phyloP scores from a whole-genome alignment of 2,113 vertebrate species.

The Atrichornis clamosus region DNA sequence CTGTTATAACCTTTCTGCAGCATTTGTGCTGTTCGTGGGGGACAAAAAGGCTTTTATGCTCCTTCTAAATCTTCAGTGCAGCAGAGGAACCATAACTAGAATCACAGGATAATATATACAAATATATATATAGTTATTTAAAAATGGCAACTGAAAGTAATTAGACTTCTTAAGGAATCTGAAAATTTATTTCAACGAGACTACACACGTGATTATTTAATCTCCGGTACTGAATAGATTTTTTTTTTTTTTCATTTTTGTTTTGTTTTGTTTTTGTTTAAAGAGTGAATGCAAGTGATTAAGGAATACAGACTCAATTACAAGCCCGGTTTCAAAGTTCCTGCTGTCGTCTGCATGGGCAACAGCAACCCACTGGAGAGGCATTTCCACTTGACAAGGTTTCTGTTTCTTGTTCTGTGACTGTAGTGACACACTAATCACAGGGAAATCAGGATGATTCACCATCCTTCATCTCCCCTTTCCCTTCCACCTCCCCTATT shows the following conservation, averaged over 20 bases:
- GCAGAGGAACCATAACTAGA: constrained; percentile 80
- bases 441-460: constrained; percentile 73
- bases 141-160: constrained; percentile 80
- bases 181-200: constrained; percentile 78
- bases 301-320: constrained; percentile 70
- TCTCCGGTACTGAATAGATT: constrained; percentile 76
- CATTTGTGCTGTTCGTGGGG: constrained; percentile 80
- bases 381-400: constrained; percentile 67
- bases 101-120: constrained; percentile 83
- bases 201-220: constrained; percentile 79
- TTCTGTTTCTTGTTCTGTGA: constrained; percentile 65
- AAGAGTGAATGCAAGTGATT: constrained; percentile 75
- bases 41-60: constrained; percentile 76
- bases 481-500: constrained; percentile 8
- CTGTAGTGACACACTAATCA: constrained; percentile 74
- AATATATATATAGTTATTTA: constrained; percentile 84
- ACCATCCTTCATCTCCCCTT: constrained; percentile 63
- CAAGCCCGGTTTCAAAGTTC: constrained; percentile 72
- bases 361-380: constrained; percentile 73
- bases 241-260: neutral
- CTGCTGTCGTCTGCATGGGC: constrained; percentile 72
- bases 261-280: constrained; percentile 58
- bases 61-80: constrained; percentile 77
- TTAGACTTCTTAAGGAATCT: constrained; percentile 80
- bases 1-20: constrained; percentile 81